These are phyloP conservation scores for Pristionchus exspectatus DNA, from an alignment of 2,888 invertebrate species.

Conservation along the genomic window DNA sequence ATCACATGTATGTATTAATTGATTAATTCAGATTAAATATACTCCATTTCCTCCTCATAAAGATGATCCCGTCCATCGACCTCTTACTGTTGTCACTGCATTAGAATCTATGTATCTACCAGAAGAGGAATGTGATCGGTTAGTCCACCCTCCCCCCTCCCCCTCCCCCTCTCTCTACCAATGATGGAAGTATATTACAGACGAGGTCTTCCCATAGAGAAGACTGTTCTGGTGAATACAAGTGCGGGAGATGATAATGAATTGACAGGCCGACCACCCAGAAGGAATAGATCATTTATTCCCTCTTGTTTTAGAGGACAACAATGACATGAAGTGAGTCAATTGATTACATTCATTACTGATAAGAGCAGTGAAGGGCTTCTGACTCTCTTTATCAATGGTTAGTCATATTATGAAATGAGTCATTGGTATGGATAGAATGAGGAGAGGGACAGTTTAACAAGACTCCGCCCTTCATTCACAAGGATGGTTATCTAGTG, in stretches of 20 bases:
- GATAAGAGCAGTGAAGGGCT: neutral
- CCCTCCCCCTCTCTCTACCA: neutral
- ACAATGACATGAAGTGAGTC: neutral
- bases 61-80: constrained; percentile 51
- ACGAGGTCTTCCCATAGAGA: neutral
- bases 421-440: constrained; percentile 3
- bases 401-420: constrained; percentile 1
- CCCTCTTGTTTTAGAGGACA: constrained; percentile 46
- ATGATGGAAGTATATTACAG: neutral
- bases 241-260: neutral
- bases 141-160: neutral
- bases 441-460: constrained; percentile 9
- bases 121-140: constrained; percentile 49
- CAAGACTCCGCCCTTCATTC: constrained; percentile 22
- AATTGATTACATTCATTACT: neutral
- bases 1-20: neutral
- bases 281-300: constrained; percentile 44
- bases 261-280: neutral
- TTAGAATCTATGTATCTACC: constrained; percentile 46
- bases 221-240: neutral
- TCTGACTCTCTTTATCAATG: neutral
- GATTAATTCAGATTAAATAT: neutral
- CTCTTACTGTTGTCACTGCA: constrained; percentile 44
- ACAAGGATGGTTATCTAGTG: constrained; percentile 38
- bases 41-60: constrained; percentile 47